Base-by-base conservation (phyloP, 1,140 invertebrate genomes). In the Drosophila ananassae region DNA sequence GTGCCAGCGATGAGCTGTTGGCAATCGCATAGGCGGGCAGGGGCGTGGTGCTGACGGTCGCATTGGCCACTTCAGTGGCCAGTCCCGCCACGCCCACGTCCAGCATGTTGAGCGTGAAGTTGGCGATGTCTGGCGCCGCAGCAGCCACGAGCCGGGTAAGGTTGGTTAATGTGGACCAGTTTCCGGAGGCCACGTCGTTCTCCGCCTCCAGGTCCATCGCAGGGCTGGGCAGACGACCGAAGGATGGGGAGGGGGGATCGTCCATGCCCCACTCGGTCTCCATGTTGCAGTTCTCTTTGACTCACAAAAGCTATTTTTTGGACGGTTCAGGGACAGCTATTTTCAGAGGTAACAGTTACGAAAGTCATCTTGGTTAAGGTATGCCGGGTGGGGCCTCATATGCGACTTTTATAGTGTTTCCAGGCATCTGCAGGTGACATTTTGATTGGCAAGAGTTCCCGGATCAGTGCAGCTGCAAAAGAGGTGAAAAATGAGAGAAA, bases 91-190 rank as follows among this genome's bases (percentile, higher is more conserved):
- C 44, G 10, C 76, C 68, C 22, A 66, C 47, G 13, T 85, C 84
- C 10, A 89, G 53, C 46, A 83, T 57, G 21, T 84, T 83, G n/a
- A 89, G 53, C 12, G 83, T 84, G 34, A 77, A 90, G 77, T 89
- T 89, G 64, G 61, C 68, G 10, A 89, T 74, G 8, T 74, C 77
- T 13, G 83, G 66, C 13, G 55, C 66, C 5, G 76, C 62, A 30
- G 58, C 68, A 0, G 66, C 52, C 46, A 85, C 66, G 2, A 89
- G 73, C 6, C 83, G 79, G 9, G 73, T 89, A 10, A 89, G 63
- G 24, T 89, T 89, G 9, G 61, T 48, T 13, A 73, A 24, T 12
- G 75, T 54, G 0, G 83, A 67, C 79, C 71, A 79, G n/a, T 77
- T 77, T 39, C 63, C 55, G 3, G 52, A 46, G 5, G 53, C 46